Conservation (phyloP, 2,113 vertebrate genomes). For the Megaceryle torquata region DNA sequence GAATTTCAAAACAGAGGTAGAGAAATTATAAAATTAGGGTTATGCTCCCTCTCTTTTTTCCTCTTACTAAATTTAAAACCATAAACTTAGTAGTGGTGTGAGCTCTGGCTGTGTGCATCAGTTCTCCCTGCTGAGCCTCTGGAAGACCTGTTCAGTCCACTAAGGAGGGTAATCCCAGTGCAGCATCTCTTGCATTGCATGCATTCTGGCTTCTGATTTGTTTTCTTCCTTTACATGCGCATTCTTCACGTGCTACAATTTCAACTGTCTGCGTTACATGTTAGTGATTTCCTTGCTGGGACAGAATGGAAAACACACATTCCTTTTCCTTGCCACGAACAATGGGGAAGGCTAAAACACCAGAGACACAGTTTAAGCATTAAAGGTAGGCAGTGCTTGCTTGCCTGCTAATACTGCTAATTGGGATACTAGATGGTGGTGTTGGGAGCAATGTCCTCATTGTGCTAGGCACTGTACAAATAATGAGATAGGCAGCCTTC, state of each 20-base stretch:
- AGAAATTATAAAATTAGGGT: not conserved
- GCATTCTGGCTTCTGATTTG: not conserved
- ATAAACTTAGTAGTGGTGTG: not conserved
- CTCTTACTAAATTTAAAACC: not conserved
- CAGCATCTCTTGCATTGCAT: not conserved
- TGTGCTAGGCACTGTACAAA: not conserved
- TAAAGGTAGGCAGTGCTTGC: not conserved
- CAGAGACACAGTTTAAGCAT: not conserved
- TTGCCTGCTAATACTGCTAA: not conserved
- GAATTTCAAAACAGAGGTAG: not conserved
- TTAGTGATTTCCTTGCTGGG: not conserved
- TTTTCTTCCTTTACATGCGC: not conserved
- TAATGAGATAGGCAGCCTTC: not conserved
- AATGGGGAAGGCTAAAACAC: not conserved
- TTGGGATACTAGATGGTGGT: not conserved
- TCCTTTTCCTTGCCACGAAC: not conserved
- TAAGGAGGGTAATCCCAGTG: not conserved
- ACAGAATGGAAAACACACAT: not conserved
- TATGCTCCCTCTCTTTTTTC: not conserved
- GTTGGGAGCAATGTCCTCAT: not conserved
- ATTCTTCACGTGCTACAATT: rapidly evolving
- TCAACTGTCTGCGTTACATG: not conserved
- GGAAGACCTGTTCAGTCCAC: not conserved
- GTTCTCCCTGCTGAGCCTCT: not conserved
- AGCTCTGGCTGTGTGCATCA: not conserved